Evolutionary conservation across 2,888 invertebrate genomes (phyloP).

Genomic region (Operophtera brumata): DNA sequence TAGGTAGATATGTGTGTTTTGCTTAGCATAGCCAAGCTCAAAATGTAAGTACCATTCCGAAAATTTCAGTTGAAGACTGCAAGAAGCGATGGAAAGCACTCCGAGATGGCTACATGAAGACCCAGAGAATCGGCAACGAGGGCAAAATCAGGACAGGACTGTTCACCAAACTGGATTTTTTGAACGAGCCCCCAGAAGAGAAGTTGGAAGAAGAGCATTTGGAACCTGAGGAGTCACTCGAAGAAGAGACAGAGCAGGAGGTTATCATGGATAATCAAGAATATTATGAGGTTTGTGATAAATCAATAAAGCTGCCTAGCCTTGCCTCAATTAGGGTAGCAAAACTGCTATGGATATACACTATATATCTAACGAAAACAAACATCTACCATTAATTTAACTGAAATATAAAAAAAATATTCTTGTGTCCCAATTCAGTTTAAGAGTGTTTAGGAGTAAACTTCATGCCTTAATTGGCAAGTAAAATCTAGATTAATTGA

Average conservation of each 20-base stretch:
- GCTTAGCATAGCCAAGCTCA: too few relatives aligned
- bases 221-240: conserved; percentile 31
- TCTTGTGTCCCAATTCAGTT: too few relatives aligned
- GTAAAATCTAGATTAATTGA: too few relatives aligned
- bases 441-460: too few relatives aligned
- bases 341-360: too few relatives aligned
- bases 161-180: conserved; percentile 65
- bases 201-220: conserved; percentile 33
- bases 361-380: too few relatives aligned
- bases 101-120: conserved; percentile 77
- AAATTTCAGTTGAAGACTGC: conserved; percentile 77
- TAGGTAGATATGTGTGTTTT: too few relatives aligned
- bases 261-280: conserved; percentile 74
- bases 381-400: too few relatives aligned
- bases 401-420: too few relatives aligned
- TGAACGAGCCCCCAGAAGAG: conserved; percentile 47
- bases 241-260: conserved; percentile 51
- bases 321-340: neutral
- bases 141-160: conserved; percentile 60
- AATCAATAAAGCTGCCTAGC: neutral
- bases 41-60: too few relatives aligned
- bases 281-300: conserved; percentile 65
- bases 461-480: too few relatives aligned
- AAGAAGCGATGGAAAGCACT: conserved; percentile 79
- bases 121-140: conserved; percentile 64